Evolutionary conservation across 2,113 vertebrate genomes (phyloP).

Genomic region (Ailurus styani): DNA sequence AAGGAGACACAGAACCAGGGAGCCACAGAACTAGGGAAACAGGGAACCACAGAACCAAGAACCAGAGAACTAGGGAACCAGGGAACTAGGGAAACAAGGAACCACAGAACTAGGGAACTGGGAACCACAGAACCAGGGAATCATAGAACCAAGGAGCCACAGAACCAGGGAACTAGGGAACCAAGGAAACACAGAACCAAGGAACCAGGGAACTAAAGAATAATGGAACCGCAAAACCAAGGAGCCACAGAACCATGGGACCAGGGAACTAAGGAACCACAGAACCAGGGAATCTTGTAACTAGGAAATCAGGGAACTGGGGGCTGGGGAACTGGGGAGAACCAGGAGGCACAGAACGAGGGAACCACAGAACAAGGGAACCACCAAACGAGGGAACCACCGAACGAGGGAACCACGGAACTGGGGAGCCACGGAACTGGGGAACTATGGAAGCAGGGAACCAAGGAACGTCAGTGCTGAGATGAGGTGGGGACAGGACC

Average conservation of each 20-base stretch:
- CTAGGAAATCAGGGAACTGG: too few species aligned
- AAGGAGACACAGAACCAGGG: too few species aligned
- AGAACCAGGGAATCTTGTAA: too few species aligned
- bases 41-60: not conserved
- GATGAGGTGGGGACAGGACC: rapidly evolving
- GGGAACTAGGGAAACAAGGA: not conserved
- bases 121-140: not conserved
- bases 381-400: not conserved
- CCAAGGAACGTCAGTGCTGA: rapidly evolving
- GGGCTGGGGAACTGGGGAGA: not conserved
- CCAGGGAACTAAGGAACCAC: not conserved
- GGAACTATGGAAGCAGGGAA: too few species aligned
- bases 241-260: not conserved
- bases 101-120: too few species aligned
- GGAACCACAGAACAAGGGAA: not conserved
- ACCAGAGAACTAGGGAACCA: not conserved
- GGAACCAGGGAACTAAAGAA: rapidly evolving
- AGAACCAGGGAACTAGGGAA: rapidly evolving
- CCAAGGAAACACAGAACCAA: not conserved
- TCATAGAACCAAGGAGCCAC: not conserved
- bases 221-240: too few species aligned
- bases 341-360: not conserved
- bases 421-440: not conserved
- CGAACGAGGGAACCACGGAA: not conserved
- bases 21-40: not conserved